These are phyloP conservation scores for Blennius ocellaris DNA, from an alignment of 2,113 vertebrate genomes.

Conservation along the genomic window DNA sequence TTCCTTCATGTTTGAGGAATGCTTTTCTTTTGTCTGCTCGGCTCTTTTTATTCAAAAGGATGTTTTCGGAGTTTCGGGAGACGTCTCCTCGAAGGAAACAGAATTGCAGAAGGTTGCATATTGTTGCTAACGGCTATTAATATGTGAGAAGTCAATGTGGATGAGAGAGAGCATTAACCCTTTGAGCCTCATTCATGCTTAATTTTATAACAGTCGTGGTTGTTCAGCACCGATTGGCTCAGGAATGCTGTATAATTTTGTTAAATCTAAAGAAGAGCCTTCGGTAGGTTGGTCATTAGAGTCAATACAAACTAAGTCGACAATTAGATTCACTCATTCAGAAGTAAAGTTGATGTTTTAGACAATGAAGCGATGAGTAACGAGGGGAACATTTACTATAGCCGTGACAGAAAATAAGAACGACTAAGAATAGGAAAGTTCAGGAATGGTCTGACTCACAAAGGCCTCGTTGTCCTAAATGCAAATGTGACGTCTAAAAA, in stretches of 20 bases:
- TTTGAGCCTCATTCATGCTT: no score
- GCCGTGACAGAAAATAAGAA: neutral
- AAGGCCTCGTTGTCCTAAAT: slow-evolving; percentile 27
- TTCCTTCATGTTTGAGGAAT: neutral
- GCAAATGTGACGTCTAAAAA: neutral
- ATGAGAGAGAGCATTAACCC: no score
- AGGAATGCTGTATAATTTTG: neutral
- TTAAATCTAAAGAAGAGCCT: neutral
- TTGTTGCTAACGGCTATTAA: no score
- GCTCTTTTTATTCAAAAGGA: neutral
- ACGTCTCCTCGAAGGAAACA: no score
- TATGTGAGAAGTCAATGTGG: no score
- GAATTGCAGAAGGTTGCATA: no score
- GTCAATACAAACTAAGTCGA: slow-evolving; percentile 20
- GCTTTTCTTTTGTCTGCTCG: neutral
- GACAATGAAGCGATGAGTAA: neutral
- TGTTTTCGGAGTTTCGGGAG: no score
- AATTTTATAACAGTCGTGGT: neutral
- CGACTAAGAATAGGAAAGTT: no score
- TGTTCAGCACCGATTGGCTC: neutral
- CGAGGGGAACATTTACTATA: neutral
- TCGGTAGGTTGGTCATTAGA: neutral
- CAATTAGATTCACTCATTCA: slow-evolving; percentile 8
- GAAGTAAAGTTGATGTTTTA: slow-evolving; percentile 8
- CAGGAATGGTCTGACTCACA: slow-evolving; percentile 10